Conservation (phyloP, 2,113 vertebrate species). For the Murina feae region DNA sequence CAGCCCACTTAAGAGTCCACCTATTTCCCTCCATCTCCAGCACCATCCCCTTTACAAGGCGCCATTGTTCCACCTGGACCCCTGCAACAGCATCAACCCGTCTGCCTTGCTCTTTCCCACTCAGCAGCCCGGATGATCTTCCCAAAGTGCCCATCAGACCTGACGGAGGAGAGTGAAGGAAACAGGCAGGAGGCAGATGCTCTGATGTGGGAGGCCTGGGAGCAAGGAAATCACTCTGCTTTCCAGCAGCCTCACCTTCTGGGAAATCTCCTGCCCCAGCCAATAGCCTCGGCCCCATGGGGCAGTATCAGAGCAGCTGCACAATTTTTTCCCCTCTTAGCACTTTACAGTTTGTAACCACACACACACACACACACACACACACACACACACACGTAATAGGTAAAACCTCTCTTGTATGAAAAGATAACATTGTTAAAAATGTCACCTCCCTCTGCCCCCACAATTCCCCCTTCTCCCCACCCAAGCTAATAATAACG, state of each 20-base stretch:
- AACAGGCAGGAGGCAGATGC: not conserved
- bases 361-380: not conserved
- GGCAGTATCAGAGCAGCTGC: not conserved
- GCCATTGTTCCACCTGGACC: not conserved
- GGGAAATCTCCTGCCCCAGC: not conserved
- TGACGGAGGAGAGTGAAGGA: not conserved
- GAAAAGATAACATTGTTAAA: not conserved
- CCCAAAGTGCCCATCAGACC: not conserved
- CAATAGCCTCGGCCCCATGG: not conserved
- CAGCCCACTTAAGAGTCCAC: not conserved
- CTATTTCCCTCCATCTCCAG: not conserved
- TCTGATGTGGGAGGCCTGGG: not conserved
- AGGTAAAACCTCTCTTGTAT: not conserved
- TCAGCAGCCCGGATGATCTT: not conserved
- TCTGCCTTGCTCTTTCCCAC: not conserved
- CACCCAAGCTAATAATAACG: not conserved
- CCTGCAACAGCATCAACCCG: not conserved
- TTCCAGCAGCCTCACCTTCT: not conserved
- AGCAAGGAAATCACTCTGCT: not conserved
- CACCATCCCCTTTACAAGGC: not conserved
- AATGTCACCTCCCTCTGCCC: not conserved
- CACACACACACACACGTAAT: not conserved
- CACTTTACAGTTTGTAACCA: not conserved
- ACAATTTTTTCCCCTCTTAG: not conserved
- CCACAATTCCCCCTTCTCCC: not conserved